Evolutionary conservation across 1,140 invertebrate species (phyloP).

Genomic region (Cherax quadricarinatus): DNA sequence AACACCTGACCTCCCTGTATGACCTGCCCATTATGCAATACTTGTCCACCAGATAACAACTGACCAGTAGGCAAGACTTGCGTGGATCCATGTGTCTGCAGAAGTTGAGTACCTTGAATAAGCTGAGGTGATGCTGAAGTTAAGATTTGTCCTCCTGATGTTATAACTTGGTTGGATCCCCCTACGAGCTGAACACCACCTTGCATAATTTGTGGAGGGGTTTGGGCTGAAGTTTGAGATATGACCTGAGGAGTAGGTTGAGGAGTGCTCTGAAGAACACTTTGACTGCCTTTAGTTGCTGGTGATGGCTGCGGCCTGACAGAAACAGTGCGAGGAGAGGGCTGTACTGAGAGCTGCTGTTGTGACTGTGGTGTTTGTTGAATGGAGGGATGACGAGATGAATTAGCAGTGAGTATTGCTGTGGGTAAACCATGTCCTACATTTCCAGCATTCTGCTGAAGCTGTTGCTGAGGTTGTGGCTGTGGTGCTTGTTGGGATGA

Average conservation of each 20-base stretch:
- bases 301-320: constrained; percentile 44
- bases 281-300: constrained; percentile 43
- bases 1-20: constrained; percentile 55
- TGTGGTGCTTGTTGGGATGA: constrained; percentile 50
- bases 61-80: constrained; percentile 58
- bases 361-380: constrained; percentile 51
- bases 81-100: constrained; percentile 53
- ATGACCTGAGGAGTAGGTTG: constrained; percentile 60
- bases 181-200: constrained; percentile 61
- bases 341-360: constrained; percentile 55
- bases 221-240: constrained; percentile 46
- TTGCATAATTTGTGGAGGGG: constrained; percentile 48
- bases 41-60: constrained; percentile 46
- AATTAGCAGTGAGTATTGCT: constrained; percentile 43
- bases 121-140: constrained; percentile 55
- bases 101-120: constrained; percentile 49
- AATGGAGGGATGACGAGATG: constrained; percentile 55
- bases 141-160: constrained; percentile 64
- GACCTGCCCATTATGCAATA: constrained; percentile 58
- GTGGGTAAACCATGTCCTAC: constrained; percentile 50
- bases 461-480: constrained; percentile 42
- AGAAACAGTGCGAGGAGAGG: constrained; percentile 48
- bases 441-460: constrained; percentile 34
- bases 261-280: constrained; percentile 30
- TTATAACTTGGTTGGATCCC: constrained; percentile 58